Evolutionary conservation across 2,797 vertebrate species (phyloP).

Genomic region (Acropternis orthonyx): DNA sequence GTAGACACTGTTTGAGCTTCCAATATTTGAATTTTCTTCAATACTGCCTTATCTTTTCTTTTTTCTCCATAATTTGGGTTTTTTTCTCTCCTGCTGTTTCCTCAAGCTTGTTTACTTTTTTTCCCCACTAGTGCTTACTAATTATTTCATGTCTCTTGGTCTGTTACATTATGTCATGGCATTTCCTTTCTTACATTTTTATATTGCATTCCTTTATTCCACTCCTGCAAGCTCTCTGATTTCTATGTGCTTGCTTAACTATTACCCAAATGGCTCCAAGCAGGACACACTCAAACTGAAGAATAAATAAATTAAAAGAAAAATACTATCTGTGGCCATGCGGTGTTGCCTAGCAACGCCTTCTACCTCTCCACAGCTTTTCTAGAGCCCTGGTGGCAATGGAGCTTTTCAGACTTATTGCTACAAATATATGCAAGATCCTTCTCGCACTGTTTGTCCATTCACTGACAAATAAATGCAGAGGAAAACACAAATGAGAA

Average conservation of each 20-base stretch:
- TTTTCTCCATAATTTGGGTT: background rate
- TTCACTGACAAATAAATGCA: conserved; percentile 22
- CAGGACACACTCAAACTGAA: conserved; percentile 61
- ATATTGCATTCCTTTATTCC: conserved; percentile 26
- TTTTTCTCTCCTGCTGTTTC: background rate
- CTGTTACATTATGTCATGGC: background rate
- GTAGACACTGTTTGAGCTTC: background rate
- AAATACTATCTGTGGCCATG: conserved; percentile 49
- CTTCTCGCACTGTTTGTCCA: background rate
- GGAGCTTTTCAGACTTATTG: conserved; percentile 30
- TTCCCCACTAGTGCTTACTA: background rate
- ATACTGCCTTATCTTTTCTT: background rate
- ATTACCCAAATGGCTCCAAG: conserved; percentile 62
- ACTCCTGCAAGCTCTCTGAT: conserved; percentile 37
- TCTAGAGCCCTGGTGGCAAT: conserved; percentile 34
- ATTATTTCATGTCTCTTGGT: conserved; percentile 28
- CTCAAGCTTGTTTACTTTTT: background rate
- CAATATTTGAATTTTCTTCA: conserved; percentile 20
- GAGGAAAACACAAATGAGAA: conserved; percentile 18
- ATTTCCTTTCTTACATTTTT: background rate
- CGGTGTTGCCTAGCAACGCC: conserved; percentile 41
- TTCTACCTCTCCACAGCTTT: conserved; percentile 27
- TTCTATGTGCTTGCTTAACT: conserved; percentile 57
- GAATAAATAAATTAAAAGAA: conserved; percentile 65
- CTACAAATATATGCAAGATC: conserved; percentile 39